Evolutionary conservation across 2,888 invertebrate genomes (phyloP).

Genomic region (Eristalis arbustorum): DNA sequence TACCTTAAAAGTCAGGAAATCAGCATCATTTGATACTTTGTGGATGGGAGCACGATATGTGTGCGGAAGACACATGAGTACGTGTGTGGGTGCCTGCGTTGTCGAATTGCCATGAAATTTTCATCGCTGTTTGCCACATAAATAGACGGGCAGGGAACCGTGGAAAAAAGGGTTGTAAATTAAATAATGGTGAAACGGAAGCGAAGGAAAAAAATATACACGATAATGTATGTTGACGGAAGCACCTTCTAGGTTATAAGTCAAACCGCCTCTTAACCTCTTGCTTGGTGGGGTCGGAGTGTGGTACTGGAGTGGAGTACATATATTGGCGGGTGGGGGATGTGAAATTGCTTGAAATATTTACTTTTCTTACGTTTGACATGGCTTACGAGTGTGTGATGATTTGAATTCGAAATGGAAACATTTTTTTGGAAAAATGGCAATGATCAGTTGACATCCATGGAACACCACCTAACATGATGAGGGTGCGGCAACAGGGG

Average conservation of each 20-base stretch:
- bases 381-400: not conserved
- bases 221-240: constrained; percentile 43
- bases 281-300: not conserved
- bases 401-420: not conserved
- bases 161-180: constrained; percentile 55
- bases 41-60: not conserved
- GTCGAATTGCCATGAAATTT: constrained; percentile 52
- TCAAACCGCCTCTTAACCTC: constrained; percentile 40
- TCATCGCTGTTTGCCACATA: constrained; percentile 44
- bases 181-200: constrained; percentile 44
- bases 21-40: constrained; percentile 5
- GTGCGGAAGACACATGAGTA: not conserved
- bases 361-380: not conserved
- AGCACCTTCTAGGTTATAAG: constrained; percentile 41
- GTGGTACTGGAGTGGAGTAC: not conserved
- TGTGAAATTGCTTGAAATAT: not conserved
- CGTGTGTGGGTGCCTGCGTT: not conserved
- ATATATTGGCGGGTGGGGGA: not conserved
- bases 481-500: too few species aligned
- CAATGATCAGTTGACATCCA: too few species aligned
- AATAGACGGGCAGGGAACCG: constrained; percentile 17
- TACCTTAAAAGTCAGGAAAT: constrained; percentile 31
- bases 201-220: constrained; percentile 15
- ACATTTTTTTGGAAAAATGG: not conserved
- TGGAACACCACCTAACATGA: too few species aligned